Percentiles rank a stretch among this genome's conserved stretches.
Conservation (phyloP, 2,888 invertebrate species). For the Pollenia griseotomentosa region DNA sequence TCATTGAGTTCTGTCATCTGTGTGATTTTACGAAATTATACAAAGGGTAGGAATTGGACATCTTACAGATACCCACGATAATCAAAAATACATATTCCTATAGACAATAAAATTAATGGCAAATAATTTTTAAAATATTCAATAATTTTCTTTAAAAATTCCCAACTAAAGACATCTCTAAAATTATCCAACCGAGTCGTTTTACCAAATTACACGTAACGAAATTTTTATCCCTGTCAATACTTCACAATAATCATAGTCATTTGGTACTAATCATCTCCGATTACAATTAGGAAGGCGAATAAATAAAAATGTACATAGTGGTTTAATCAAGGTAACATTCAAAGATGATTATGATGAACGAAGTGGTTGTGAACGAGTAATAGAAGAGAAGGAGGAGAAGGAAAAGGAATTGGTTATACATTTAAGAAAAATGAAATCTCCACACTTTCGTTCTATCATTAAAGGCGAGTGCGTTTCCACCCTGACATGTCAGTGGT, state of each 20-base stretch:
- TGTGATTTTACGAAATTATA: too few relatives aligned
- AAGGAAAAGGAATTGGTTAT: constrained; percentile 47
- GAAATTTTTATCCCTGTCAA: constrained; percentile 48
- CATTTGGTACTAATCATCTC: constrained; percentile 70
- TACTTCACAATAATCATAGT: constrained; percentile 63
- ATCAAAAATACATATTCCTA: too few relatives aligned
- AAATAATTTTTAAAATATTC: neutral
- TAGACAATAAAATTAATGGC: too few relatives aligned
- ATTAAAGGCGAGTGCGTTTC: constrained; percentile 10
- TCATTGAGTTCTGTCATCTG: too few relatives aligned
- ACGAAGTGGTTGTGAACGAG: neutral
- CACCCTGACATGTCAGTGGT: constrained; percentile 21
- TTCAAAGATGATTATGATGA: constrained; percentile 13
- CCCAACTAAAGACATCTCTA: constrained; percentile 2
- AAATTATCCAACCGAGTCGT: constrained; percentile 23
- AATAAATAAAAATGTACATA: constrained; percentile 49
- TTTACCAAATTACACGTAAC: constrained; percentile 41
- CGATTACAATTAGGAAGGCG: constrained; percentile 48
- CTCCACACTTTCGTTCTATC: constrained; percentile 58
- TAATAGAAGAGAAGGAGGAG: neutral
- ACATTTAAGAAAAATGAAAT: constrained; percentile 49
- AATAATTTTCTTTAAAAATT: neutral
- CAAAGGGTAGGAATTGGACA: too few relatives aligned
- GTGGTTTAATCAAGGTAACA: constrained; percentile 18
- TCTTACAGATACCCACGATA: too few relatives aligned